Evolutionary conservation across 2,797 vertebrate species (phyloP), one percentile per base, ranked within the genome.

Genomic region (Sarcophilus harrisii): DNA sequence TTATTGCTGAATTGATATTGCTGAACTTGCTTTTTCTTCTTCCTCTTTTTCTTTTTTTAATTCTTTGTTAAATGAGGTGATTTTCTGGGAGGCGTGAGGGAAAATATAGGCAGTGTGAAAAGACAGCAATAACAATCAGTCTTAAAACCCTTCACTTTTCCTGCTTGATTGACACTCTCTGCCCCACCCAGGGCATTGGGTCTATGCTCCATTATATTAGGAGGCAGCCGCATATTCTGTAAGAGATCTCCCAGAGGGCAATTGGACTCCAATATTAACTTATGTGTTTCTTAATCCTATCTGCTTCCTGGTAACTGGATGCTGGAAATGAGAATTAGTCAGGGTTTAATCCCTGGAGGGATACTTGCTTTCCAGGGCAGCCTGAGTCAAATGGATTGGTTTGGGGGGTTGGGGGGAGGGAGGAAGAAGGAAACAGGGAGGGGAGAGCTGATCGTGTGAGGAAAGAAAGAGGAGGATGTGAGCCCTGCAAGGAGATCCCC

Each of bases 251-350:
- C 3, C 58, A 30, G 27, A 95, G 92, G 93, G 57, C 91, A 95
- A 93, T 66, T 96, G 96, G 92, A 97, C 52, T 73, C 90, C 90
- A 92, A 87, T 94, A 96, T 97, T 96, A 94, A 92, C 93, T 97
- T 97, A 97, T 96, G 97, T 90, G 30, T 95, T 96, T 97, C 87
- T 95, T 97, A 98, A 97, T 98, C 96, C 93, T 97, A 96, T 98
- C 94, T 54, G 93, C 92, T 96, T 92, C 92, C 81, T 97, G 73
- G 73, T 81, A 38, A n/a, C 96, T 94, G 95, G 93, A 98, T 96
- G 93, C 96, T 97, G 94, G 96, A 97, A 97, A 96, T 95, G 95
- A 97, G 93, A 98, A 97, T 98, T 96, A 97, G 93, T 97, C 96
- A 95, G 91, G 94, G 57, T 96, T 91, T 96, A 96, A 97, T 97